Conservation (phyloP, 2,888 invertebrate species). For the Heliconius charithonia region DNA sequence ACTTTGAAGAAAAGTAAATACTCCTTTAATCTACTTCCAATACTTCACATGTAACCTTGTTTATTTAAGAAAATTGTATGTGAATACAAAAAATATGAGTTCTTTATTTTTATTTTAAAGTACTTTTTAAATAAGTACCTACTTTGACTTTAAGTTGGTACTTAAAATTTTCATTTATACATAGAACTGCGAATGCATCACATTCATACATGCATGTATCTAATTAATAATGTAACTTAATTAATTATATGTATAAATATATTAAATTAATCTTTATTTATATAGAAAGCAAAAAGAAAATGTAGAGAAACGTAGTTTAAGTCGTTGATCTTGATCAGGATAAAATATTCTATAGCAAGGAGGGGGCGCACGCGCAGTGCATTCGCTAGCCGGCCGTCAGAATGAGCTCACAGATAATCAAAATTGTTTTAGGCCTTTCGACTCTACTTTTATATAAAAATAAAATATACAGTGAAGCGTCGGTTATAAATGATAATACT, state of each 20-base stretch:
- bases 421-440: conserved; percentile 44
- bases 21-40: no score
- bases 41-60: no score
- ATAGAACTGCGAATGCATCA: background rate
- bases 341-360: conserved; percentile 41
- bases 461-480: conserved; percentile 2
- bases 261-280: background rate
- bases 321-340: conserved; percentile 40
- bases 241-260: background rate
- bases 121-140: no score
- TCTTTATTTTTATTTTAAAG: no score
- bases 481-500: conserved; percentile 12
- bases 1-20: no score
- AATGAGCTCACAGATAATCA: conserved; percentile 62
- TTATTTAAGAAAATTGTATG: no score
- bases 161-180: background rate
- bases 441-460: background rate
- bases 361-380: conserved; percentile 54
- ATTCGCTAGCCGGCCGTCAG: conserved; percentile 62
- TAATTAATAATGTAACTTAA: background rate
- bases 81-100: no score
- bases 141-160: no score
- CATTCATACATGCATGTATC: background rate
- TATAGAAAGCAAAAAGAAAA: conserved; percentile 34
- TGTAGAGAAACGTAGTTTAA: conserved; percentile 29